Percentiles rank a stretch among this genome's conserved stretches.
Evolutionary conservation across 2,113 vertebrate species (phyloP).

Genomic region (Strix uralensis): DNA sequence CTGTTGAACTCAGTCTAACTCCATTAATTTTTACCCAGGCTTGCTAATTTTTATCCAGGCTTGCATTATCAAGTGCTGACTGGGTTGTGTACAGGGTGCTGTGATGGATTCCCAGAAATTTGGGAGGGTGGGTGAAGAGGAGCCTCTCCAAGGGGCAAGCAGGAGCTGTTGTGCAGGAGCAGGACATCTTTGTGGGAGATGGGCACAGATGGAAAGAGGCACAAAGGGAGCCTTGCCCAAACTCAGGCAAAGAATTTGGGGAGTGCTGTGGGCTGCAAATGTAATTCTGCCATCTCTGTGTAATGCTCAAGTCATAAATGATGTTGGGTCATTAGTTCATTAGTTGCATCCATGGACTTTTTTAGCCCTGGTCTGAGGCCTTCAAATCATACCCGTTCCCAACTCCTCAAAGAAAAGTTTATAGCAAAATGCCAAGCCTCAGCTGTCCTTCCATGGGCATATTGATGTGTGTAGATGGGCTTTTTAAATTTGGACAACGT

Average conservation of each 20-base stretch:
- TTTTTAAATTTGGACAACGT: fast-evolving
- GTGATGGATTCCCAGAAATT: not conserved
- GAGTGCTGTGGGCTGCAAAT: not conserved
- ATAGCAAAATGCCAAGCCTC: not conserved
- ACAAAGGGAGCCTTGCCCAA: fast-evolving
- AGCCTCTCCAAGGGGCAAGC: fast-evolving
- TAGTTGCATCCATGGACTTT: not conserved
- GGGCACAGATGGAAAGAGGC: not conserved
- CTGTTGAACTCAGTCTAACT: not conserved
- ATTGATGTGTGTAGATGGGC: not conserved
- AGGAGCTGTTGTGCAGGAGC: not conserved
- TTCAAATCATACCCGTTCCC: not conserved
- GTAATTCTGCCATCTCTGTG: fast-evolving
- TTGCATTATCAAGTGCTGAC: not conserved
- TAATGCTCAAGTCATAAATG: not conserved
- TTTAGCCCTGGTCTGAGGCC: not conserved
- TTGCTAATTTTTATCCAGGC: slow-evolving; percentile 30
- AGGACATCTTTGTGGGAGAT: not conserved
- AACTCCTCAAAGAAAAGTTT: not conserved
- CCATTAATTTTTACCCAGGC: slow-evolving; percentile 45
- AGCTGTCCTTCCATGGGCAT: not conserved
- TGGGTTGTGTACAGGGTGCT: fast-evolving
- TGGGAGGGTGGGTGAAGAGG: not conserved
- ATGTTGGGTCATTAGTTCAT: not conserved
- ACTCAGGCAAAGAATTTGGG: not conserved